Evolutionary conservation across 92 coral and sea anemone genomes (phyloP), one percentile per base, ranked within the genome.

Genomic region (Isaurus tuberculatus): DNA sequence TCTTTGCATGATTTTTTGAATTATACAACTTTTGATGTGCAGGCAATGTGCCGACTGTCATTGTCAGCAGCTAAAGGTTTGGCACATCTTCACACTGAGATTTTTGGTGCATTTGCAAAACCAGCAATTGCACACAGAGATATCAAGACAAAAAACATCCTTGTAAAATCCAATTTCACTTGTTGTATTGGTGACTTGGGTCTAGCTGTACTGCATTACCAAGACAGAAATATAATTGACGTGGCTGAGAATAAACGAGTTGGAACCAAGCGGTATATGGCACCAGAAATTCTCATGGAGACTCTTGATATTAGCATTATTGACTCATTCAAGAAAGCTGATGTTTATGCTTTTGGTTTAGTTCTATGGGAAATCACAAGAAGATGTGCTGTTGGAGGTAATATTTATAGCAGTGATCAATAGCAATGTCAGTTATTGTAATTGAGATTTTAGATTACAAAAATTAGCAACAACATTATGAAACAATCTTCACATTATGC

Each of bases 61-160:
- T 73, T 88, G 65, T 90, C 99, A 0, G 99, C 99, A 8, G 92
- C 95, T 28, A 89, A 90, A 67, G 99, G 99, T 29, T 77, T 96
- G 73, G 93, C 95, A 16, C 99, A 96, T 81, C 86, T 96, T 37
- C 99, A 96, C 69, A 93, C 93, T 14, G 99, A 92, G 83, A 96
- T 96, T 60, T 92, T 92, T 87, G 97, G 97, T 19, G 85, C 88
- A 44, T 87, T 90, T 71, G 90, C 91, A 0, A 96, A 94, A 27
- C 95, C 95, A 20, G 97, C 98, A 36, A 92, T 96, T 55, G 99
- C 99, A 19, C 99, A 96, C 71, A 86, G 99, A 70, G 99, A 96
- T 71, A 88, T 96, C 20, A 96, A 96, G 83, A 89, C 98, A 15
- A 96, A 96, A 79, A 96, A 96, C 85, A 96, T 96, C 60, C 87